These are phyloP conservation scores for Cryptocheilus praepositus DNA, from an alignment of 2,888 invertebrate genomes.

Conservation along the genomic window DNA sequence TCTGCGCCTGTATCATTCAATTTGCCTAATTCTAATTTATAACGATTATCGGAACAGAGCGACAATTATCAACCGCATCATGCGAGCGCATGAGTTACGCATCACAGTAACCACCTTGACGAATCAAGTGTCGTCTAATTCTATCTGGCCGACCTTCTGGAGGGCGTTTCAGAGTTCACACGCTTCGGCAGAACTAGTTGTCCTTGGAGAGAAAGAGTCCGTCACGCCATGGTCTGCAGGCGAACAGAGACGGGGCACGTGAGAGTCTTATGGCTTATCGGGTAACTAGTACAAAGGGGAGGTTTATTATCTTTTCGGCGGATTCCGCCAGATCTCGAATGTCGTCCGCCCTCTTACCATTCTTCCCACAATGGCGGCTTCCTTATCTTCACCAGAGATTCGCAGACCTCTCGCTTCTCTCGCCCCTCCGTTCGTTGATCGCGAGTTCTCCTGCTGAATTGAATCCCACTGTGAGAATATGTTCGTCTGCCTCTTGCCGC, in stretches of 20 bases:
- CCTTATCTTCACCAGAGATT: slow-evolving; percentile 72
- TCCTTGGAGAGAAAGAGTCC: slow-evolving; percentile 9
- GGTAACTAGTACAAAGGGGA: slow-evolving; percentile 45
- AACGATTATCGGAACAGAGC: too few relatives aligned
- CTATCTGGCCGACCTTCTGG: slow-evolving; percentile 1
- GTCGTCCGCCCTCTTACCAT: slow-evolving; percentile 46
- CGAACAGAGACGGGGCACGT: not conserved
- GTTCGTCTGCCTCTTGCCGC: slow-evolving; percentile 38
- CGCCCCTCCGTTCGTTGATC: slow-evolving; percentile 32
- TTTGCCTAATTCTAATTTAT: too few relatives aligned
- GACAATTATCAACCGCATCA: too few relatives aligned
- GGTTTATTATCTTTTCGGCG: slow-evolving; percentile 46
- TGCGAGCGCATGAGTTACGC: too few relatives aligned
- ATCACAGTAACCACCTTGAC: slow-evolving; percentile 2
- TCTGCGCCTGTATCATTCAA: too few relatives aligned
- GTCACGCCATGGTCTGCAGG: not conserved
- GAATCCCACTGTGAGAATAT: slow-evolving; percentile 56
- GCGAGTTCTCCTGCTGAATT: slow-evolving; percentile 44
- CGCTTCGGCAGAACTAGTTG: slow-evolving; percentile 16
- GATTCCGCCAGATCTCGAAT: slow-evolving; percentile 42
- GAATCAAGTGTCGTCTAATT: slow-evolving; percentile 14
- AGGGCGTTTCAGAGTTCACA: slow-evolving; percentile 18
- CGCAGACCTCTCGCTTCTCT: slow-evolving; percentile 59
- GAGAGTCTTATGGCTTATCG: slow-evolving; percentile 35
- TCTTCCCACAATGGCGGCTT: slow-evolving; percentile 47